These are phyloP conservation scores for Pseudopodoces humilis DNA, from an alignment of 2,113 vertebrate genomes.

Conservation along the genomic window DNA sequence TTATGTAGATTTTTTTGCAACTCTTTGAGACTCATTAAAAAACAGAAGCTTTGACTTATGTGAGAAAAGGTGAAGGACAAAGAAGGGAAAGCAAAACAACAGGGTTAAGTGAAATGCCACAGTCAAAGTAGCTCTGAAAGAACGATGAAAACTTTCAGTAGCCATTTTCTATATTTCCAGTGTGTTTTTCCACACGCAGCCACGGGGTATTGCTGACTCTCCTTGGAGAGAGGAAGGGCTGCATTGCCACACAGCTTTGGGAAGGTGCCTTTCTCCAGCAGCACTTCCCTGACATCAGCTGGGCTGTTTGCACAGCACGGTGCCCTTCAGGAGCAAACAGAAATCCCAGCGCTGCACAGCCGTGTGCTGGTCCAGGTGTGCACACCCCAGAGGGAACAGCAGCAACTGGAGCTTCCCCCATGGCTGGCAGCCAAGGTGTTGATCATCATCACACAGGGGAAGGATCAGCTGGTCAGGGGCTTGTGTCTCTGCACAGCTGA, in stretches of 20 bases:
- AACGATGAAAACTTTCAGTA: not conserved
- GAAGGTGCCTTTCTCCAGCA: not conserved
- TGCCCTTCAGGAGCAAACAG: not conserved
- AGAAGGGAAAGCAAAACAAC: not conserved
- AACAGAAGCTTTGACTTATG: not conserved
- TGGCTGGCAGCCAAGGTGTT: not conserved
- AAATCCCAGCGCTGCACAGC: accelerated
- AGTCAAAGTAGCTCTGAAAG: not conserved
- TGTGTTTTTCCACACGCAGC: not conserved
- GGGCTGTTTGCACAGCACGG: not conserved
- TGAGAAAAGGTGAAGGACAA: conserved; percentile 17
- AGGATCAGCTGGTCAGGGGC: conserved; percentile 10
- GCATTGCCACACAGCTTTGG: not conserved
- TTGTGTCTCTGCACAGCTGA: conserved; percentile 4
- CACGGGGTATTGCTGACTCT: not conserved
- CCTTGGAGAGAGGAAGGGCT: not conserved
- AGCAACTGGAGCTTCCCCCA: not conserved
- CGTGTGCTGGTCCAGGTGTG: accelerated
- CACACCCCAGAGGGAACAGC: accelerated
- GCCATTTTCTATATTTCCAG: not conserved
- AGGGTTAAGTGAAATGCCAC: not conserved
- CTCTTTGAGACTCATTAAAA: conserved; percentile 6
- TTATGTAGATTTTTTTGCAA: conserved; percentile 40
- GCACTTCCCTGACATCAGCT: not conserved
- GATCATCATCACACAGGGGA: not conserved